These are phyloP conservation scores for Lasioglossum pauxillum DNA, from an alignment of 2,888 invertebrate species.

Conservation along the genomic window DNA sequence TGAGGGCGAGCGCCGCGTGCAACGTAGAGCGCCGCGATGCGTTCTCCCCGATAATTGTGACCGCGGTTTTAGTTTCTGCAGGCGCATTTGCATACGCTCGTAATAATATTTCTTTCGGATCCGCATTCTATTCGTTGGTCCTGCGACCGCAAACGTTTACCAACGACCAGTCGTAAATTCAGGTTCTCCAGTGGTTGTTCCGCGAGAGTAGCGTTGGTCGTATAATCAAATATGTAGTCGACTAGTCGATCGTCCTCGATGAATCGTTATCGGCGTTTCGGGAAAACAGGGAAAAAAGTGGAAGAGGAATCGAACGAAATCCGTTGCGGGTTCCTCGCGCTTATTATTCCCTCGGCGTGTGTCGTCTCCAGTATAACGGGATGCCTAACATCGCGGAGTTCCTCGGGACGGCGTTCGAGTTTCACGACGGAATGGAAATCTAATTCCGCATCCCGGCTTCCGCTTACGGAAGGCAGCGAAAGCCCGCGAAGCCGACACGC, in stretches of 20 bases:
- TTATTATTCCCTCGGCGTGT: not conserved
- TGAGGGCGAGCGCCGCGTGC: not conserved
- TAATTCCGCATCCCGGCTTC: conserved; percentile 39
- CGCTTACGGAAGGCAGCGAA: conserved; percentile 26
- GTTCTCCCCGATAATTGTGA: conserved; percentile 27
- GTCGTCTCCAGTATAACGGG: not conserved
- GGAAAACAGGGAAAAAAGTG: not conserved
- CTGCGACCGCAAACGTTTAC: not conserved
- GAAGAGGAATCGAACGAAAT: not conserved
- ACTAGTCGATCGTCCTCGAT: no score
- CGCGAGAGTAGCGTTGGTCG: no score
- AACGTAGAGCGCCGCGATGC: conserved; percentile 24
- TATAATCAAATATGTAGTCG: no score
- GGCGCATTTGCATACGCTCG: conserved; percentile 36
- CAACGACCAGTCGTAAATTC: not conserved
- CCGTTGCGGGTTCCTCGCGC: not conserved
- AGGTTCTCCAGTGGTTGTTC: no score
- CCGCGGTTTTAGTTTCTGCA: not conserved
- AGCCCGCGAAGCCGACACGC: conserved; percentile 7
- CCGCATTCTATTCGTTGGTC: not conserved
- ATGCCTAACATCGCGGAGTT: conserved; percentile 22
- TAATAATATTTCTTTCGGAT: conserved; percentile 26
- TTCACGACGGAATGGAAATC: conserved; percentile 50
- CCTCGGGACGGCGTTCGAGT: conserved; percentile 37
- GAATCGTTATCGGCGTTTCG: not conserved